phyloP scores from a whole-genome alignment of 2,113 vertebrate species.

The Okapia johnstoni region DNA sequence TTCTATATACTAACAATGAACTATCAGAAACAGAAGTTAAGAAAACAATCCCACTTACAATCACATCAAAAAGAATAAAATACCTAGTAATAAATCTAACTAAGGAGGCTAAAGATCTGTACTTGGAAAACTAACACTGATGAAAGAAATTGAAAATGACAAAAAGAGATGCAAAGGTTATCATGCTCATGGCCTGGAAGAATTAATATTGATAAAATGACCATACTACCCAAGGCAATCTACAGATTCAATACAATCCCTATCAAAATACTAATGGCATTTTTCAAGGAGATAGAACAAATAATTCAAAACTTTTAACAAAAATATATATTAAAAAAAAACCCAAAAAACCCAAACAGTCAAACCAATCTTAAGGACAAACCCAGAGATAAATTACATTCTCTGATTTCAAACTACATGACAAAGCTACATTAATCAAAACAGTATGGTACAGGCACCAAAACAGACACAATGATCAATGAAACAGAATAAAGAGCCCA shows the following conservation, averaged over 20 bases:
- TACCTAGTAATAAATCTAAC: background rate
- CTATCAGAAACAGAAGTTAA: background rate
- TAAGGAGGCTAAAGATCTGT: background rate
- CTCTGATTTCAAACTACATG: background rate
- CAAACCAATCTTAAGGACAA: background rate
- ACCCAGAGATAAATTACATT: background rate
- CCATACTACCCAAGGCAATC: background rate
- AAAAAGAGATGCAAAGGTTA: background rate
- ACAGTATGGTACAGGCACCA: background rate
- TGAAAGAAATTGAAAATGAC: background rate
- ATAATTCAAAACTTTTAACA: background rate
- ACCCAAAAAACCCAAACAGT: background rate
- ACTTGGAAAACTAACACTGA: background rate
- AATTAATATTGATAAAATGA: background rate
- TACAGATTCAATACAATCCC: background rate
- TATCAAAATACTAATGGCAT: background rate
- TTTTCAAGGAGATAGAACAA: background rate
- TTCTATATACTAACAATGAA: background rate
- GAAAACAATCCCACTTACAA: background rate
- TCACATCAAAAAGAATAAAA: background rate
- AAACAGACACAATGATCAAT: background rate
- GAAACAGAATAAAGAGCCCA: background rate
- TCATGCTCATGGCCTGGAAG: background rate
- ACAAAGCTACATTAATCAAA: background rate
- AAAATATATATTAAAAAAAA: background rate